These are phyloP conservation scores for Pogonocichla stellata DNA, from an alignment of 2,113 vertebrate genomes.

Conservation along the genomic window DNA sequence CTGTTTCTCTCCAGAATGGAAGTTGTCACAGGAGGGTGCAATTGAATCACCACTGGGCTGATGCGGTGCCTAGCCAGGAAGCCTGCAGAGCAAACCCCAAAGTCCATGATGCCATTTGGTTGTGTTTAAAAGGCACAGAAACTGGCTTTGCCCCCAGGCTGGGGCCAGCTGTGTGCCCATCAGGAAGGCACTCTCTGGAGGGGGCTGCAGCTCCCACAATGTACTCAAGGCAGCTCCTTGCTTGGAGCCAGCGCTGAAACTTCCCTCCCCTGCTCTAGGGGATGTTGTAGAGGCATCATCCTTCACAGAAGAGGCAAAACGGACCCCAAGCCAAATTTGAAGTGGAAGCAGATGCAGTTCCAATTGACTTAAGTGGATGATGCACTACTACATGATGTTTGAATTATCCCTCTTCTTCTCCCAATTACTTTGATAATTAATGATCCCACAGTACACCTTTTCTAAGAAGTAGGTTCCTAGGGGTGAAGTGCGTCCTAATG, in stretches of 20 bases:
- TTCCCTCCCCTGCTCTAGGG: neutral
- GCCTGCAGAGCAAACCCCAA: neutral
- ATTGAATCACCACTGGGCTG: neutral
- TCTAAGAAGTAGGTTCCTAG: constrained; percentile 36
- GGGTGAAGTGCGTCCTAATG: neutral
- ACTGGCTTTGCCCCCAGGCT: neutral
- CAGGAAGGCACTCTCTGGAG: neutral
- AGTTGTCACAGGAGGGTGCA: neutral
- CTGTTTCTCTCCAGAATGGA: neutral
- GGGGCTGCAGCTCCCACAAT: neutral
- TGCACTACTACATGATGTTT: constrained; percentile 13
- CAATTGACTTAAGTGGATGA: constrained; percentile 60
- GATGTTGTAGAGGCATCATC: constrained; percentile 6
- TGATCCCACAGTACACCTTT: constrained; percentile 49
- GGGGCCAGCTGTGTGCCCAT: neutral
- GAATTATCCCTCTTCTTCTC: constrained; percentile 48
- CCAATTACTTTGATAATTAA: constrained; percentile 55
- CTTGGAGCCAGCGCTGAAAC: neutral
- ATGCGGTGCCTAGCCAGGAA: neutral
- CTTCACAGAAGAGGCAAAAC: constrained; percentile 3
- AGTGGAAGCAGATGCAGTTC: constrained; percentile 64
- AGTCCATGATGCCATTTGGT: fast-evolving
- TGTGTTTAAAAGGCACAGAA: neutral
- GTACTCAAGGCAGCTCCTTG: neutral
- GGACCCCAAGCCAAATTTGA: constrained; percentile 50